Conservation (phyloP, 2,888 invertebrate species). For the Clistopyga incitator region DNA sequence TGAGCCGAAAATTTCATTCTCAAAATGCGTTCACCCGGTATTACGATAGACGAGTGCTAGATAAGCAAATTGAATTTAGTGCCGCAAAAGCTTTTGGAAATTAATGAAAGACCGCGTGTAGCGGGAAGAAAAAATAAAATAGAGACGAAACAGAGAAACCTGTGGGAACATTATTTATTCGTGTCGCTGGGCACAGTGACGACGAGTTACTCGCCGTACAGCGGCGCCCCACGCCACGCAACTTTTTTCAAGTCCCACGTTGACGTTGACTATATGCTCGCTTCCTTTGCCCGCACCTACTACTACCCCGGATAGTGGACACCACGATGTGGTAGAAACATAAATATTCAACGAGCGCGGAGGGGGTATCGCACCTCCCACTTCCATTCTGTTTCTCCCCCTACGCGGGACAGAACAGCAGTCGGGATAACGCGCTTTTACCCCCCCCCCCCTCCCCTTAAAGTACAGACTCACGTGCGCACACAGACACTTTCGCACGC, state of each 20-base stretch:
- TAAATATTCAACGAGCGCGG: constrained; percentile 53
- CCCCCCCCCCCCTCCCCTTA: neutral
- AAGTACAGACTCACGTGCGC: neutral
- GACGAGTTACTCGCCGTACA: neutral
- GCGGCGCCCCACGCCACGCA: constrained; percentile 22
- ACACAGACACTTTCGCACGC: constrained; percentile 11
- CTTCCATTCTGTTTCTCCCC: neutral
- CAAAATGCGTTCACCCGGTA: neutral
- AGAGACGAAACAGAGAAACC: constrained; percentile 24
- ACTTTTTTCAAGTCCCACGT: constrained; percentile 53
- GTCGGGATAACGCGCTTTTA: constrained; percentile 15
- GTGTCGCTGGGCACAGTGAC: constrained; percentile 21
- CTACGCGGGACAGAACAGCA: constrained; percentile 12
- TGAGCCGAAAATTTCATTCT: neutral
- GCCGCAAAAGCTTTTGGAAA: constrained; percentile 22
- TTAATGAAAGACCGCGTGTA: neutral
- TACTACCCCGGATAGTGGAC: constrained; percentile 38
- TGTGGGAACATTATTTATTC: constrained; percentile 48
- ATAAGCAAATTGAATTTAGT: constrained; percentile 26
- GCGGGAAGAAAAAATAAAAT: constrained; percentile 1
- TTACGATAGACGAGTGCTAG: constrained; percentile 24
- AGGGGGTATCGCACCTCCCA: constrained; percentile 12
- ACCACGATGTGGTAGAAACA: constrained; percentile 43
- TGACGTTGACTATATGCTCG: constrained; percentile 44
- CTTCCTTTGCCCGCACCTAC: constrained; percentile 53